Evolutionary conservation across 2,888 invertebrate genomes (phyloP).

Genomic region (Aspidiotus destructor): DNA sequence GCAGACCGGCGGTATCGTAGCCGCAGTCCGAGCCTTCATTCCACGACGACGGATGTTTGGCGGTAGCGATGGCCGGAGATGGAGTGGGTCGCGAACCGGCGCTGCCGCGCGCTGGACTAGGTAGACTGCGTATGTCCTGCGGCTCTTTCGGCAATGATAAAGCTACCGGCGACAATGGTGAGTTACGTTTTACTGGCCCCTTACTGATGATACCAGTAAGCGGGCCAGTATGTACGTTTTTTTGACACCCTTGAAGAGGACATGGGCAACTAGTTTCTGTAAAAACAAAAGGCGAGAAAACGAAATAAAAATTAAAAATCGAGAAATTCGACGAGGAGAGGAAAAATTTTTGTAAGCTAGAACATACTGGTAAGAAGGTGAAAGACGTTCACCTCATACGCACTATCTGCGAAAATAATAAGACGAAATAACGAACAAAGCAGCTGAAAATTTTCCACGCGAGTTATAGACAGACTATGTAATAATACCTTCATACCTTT

Average conservation of each 20-base stretch:
- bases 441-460: no score
- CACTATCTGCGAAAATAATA: no score
- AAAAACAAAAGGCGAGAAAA: not conserved
- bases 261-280: slow-evolving; percentile 62
- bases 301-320: no score
- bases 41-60: slow-evolving; percentile 36
- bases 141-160: slow-evolving; percentile 47
- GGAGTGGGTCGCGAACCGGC: slow-evolving; percentile 41
- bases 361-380: no score
- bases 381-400: no score
- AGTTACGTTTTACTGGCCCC: slow-evolving; percentile 42
- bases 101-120: slow-evolving; percentile 59
- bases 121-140: slow-evolving; percentile 48
- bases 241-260: slow-evolving; percentile 91
- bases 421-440: no score
- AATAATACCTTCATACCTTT: no score
- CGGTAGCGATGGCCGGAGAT: slow-evolving; percentile 35
- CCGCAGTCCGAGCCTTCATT: slow-evolving; percentile 29
- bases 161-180: slow-evolving; percentile 43
- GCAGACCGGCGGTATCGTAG: slow-evolving; percentile 35
- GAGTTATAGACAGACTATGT: no score
- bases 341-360: no score
- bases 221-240: slow-evolving; percentile 97
- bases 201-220: slow-evolving; percentile 87
- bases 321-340: no score